Evolutionary conservation across 2,113 vertebrate genomes (phyloP), one percentile per base, ranked within the genome.

Genomic region (Brachyhypopomus gauderio): DNA sequence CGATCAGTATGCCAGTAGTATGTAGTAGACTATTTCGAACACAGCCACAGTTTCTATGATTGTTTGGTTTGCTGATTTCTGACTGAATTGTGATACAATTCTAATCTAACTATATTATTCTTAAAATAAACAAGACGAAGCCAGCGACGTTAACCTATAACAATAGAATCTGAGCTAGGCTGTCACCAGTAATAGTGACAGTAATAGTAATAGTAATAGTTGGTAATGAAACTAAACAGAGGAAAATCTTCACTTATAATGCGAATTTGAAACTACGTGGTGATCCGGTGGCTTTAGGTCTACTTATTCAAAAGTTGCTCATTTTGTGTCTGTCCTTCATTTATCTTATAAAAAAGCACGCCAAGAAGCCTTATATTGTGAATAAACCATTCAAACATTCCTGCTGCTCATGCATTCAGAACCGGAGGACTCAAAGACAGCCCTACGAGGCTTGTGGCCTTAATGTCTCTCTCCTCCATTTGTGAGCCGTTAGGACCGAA

Each of bases 401-500:
- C 45, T 14, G 45, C 45, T 52, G 45, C 45, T 52, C 9, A 52
- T 52, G 45, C 45, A 52, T 52, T 74, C 30, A 22, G 22, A 38
- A 66, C 27, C 23, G 25, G 25, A 64, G 36, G 17, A 66, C n/a
- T 38, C 17, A 74, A 74, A 80, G 22, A n/a, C 60, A 58, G 48
- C n/a, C 72, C 75, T 75, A 75, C 66, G 27, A 69, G 62, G 34
- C 67, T 67, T 81, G 62, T 55, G 52, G 34, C 60, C 72, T 75
- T 69, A 75, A 58, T 69, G 63, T 64, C 25, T 59, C 74, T 41
- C 30, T 30, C 70, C 72, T 60, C 14, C 72, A 60, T 75, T 76
- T 81, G 59, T 64, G 60, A 69, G 64, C 64, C 25, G 69, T 81
- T 34, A 69, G 55, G 79, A 69, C 72, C 34, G 34, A 60, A 76